Evolutionary conservation across 2,797 vertebrate genomes (phyloP).

Genomic region (Oreortyx pictus): DNA sequence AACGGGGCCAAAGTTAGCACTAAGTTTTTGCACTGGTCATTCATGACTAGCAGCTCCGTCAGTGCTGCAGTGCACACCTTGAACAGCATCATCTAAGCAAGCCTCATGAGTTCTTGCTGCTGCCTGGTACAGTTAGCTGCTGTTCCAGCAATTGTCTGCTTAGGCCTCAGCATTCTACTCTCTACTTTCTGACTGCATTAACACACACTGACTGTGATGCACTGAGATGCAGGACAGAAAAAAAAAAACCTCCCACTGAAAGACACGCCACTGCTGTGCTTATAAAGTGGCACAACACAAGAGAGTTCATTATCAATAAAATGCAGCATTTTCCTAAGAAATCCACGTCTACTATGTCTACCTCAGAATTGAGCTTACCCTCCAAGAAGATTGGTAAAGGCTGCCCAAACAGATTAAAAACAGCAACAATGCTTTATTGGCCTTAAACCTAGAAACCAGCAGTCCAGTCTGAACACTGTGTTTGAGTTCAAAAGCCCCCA

Average conservation of each 20-base stretch:
- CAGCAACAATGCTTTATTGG: rapidly evolving
- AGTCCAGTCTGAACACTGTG: background rate
- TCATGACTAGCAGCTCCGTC: background rate
- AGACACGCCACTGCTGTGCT: background rate
- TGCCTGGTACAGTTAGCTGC: background rate
- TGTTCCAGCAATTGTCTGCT: background rate
- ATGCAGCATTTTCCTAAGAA: background rate
- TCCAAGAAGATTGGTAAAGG: background rate
- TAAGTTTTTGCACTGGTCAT: background rate
- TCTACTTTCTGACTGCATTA: background rate
- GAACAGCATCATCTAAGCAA: background rate
- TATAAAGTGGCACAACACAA: background rate
- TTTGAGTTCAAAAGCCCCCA: background rate
- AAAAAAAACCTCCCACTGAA: background rate
- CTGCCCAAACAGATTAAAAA: background rate
- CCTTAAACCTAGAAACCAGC: background rate
- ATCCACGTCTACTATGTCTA: background rate
- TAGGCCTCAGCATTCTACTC: background rate
- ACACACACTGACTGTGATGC: background rate
- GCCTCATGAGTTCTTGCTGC: background rate
- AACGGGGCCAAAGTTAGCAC: background rate
- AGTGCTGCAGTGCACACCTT: background rate
- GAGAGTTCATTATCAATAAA: background rate
- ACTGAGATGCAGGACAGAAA: background rate
- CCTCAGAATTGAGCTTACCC: background rate